Percentiles rank a stretch among this genome's conserved stretches.
phyloP scores from a whole-genome alignment of 2,888 invertebrate genomes.

The Clitarchus hookeri region DNA sequence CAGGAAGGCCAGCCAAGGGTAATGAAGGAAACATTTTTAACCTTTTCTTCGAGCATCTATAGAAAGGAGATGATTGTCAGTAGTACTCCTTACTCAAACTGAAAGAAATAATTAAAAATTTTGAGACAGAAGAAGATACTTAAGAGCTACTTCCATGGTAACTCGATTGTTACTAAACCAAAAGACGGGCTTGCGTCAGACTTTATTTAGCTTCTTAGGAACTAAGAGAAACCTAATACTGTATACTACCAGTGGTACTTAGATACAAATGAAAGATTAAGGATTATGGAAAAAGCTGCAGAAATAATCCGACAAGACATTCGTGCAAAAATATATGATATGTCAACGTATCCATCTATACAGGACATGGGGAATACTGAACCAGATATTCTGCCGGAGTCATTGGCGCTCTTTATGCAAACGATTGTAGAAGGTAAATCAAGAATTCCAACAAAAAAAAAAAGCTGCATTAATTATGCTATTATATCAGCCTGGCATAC shows the following conservation, averaged over 20 bases:
- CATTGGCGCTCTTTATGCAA: not conserved
- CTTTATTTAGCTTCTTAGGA: not conserved
- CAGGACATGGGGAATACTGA: not conserved
- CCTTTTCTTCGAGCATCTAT: not conserved
- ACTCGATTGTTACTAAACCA: not conserved
- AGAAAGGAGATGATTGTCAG: not conserved
- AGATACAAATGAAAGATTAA: not conserved
- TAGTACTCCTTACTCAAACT: not conserved
- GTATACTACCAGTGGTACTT: not conserved
- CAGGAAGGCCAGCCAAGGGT: not conserved
- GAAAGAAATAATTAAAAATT: not conserved
- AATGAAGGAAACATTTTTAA: not conserved
- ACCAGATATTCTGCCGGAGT: not conserved
- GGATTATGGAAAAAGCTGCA: conserved; percentile 5
- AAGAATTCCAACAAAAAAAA: not conserved
- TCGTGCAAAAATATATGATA: not conserved
- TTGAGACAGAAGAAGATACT: not conserved
- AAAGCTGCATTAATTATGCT: not conserved
- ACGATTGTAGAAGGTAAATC: not conserved
- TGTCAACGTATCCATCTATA: not conserved
- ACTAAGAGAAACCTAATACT: not conserved
- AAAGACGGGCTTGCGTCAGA: not conserved
- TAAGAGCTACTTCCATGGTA: not conserved
- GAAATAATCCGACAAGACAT: conserved; percentile 15
- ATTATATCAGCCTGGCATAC: not conserved